Base-by-base conservation (phyloP, 2,113 vertebrate genomes). In the Neodontobutis hainanensis region DNA sequence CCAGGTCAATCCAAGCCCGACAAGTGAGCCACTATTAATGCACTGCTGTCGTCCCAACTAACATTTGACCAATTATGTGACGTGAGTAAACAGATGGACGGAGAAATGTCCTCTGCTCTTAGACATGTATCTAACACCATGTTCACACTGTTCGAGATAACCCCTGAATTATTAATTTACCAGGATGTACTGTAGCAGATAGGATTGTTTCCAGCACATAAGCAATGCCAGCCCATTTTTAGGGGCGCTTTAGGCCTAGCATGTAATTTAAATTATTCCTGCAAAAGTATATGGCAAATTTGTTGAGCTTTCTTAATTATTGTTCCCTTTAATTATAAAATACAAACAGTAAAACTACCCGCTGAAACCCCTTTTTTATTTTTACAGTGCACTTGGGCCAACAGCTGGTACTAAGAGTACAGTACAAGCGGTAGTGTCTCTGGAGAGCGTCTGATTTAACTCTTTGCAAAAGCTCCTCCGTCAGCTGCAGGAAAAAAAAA, bases 391-490 rank as follows among this genome's bases (percentile, higher is more conserved):
- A 65, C 53, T 81, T 71, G 70, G 36, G 75, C 58, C 34, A 44
- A 60, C 9, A 57, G 61, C 60, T 67, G 67, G 58, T 56, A 71
- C 55, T 65, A 45, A 49, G 48, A 52, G 51, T 46, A 65, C 51
- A 61, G 48, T 70, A 73, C 64, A 60, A 63, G 74, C 57, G 32
- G 61, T 55, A 59, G 40, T 8, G 65, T 78, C 77, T 76, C 70
- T 10, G 10, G 68, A 78, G 82, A 85, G 36, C 45, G 47, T 77
- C 68, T 68, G 76, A 84, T 83, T 89, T 84, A 66, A 80, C 76
- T 86, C 71, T 64, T 76, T 55, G 70, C 56, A 73, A 78, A 77
- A 85, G 62, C 78, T 80, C 62, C 67, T 82, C 80, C 68, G 81
- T 80, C 71, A 77, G 76, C 83, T 61, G 74, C 75, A 61, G 77